Base-by-base conservation (phyloP, 2,797 vertebrate species). In the Lindbergichthys nudifrons region DNA sequence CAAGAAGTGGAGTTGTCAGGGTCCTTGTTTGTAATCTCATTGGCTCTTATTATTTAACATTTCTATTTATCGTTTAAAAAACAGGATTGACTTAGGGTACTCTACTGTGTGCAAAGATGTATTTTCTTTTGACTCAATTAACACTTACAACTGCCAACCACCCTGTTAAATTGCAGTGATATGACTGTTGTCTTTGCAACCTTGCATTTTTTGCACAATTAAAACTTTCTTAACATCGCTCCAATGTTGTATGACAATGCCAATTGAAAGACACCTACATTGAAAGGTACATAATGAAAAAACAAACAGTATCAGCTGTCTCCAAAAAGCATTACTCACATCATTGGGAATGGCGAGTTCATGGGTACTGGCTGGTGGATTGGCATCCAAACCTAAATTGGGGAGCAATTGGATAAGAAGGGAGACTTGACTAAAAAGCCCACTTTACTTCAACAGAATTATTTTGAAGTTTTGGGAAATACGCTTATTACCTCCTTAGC, bases 301-400 rank as follows among this genome's bases (percentile, higher is more conserved):
- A 47, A 36, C 21, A 15, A 12, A 12, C 4, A 12, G 10, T 52
- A 41, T 48, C 59, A 42, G 4, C 57, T 21, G 12, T 59, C 26
- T 66, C 1, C 0, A 9, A 6, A 52, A 21, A 26, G 21, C 45
- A 9, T 79, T 96, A 97, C 98, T 99, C 96, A 99, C 97, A 96
- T 99, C 97, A 94, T 99, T 99, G 94, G 98, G 98, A 96, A 99
- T 99, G 96, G 97, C 96, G 96, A 99, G 97, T 95, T 99, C 98
- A 83, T 99, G 98, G 94, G 98, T 99, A 96, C 97, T 99, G 96
- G 98, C 97, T 89, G 96, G 97, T 91, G 97, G 95, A 94, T 94
- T 98, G 95, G 97, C 95, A 91, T 99, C 98, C 97, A 99, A 88
- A 98, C 98, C 98, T 99, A 92, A 81, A 73, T 89, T 70, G 64